Conservation (phyloP, 2,888 invertebrate genomes). For the Dryobota labecula region DNA sequence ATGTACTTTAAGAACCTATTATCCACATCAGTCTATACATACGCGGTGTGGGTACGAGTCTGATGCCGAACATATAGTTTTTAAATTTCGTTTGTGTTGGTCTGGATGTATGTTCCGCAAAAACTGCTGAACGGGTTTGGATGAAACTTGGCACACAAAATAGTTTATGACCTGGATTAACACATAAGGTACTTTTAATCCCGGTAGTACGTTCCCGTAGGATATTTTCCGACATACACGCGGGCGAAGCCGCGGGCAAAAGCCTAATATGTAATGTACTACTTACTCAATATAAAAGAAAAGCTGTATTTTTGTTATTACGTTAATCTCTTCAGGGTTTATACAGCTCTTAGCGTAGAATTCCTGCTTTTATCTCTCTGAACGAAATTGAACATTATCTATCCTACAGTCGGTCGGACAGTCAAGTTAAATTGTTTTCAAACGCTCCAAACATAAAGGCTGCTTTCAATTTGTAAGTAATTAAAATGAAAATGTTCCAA, state of each 20-base stretch:
- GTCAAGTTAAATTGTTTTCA: conserved; percentile 42
- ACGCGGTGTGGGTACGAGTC: background rate
- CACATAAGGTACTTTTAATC: too few relatives aligned
- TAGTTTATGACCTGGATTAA: background rate
- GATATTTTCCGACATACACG: too few relatives aligned
- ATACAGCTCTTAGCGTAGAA: conserved; percentile 35
- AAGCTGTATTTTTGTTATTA: conserved; percentile 36
- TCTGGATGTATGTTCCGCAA: background rate
- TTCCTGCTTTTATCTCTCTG: conserved; percentile 36
- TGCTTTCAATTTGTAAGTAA: conserved; percentile 32
- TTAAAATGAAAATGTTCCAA: conserved; percentile 17
- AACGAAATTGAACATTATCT: conserved; percentile 42
- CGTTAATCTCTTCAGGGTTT: conserved; percentile 29
- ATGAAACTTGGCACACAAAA: background rate
- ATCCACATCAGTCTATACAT: too few relatives aligned
- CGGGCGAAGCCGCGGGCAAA: too few relatives aligned
- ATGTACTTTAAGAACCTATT: conserved; percentile 3
- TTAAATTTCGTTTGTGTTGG: background rate
- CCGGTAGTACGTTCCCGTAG: too few relatives aligned
- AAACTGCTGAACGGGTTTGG: background rate
- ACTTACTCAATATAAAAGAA: conserved; percentile 7
- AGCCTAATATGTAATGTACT: background rate
- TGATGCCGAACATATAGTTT: too few relatives aligned
- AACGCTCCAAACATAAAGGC: conserved; percentile 29
- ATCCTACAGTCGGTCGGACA: conserved; percentile 25